A percentile compares a stretch with the other conserved stretches of the same genome.
These are phyloP conservation scores for Limenitis camilla DNA, from an alignment of 2,888 invertebrate genomes.

Conservation along the genomic window DNA sequence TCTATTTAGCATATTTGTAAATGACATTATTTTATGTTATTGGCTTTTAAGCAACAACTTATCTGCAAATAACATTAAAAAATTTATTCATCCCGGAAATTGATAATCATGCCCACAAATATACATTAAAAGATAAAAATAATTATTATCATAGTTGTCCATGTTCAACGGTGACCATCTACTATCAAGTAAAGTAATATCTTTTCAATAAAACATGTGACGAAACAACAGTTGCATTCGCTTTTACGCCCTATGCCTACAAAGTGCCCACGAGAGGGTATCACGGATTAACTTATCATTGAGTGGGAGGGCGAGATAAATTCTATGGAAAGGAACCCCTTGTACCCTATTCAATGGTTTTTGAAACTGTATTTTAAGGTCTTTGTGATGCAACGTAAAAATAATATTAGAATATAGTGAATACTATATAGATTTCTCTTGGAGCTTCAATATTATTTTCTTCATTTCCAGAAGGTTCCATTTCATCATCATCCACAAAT, in stretches of 20 bases:
- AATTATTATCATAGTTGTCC: too few species aligned
- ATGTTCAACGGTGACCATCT: too few species aligned
- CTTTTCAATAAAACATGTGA: background rate
- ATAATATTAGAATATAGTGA: background rate
- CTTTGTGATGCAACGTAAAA: background rate
- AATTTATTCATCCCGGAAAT: too few species aligned
- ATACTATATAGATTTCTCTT: background rate
- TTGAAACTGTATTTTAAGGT: conserved; percentile 2
- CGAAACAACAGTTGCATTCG: background rate
- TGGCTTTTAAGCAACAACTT: too few species aligned
- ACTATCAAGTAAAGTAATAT: background rate
- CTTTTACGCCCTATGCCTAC: background rate
- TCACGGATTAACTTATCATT: conserved; percentile 15
- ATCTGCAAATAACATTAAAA: too few species aligned
- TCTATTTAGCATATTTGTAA: too few species aligned
- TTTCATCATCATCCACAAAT: too few species aligned
- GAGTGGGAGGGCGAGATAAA: conserved; percentile 11
- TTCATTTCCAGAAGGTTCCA: too few species aligned
- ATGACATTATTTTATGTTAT: too few species aligned
- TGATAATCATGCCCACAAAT: too few species aligned
- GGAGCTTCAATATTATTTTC: background rate
- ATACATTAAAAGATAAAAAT: too few species aligned
- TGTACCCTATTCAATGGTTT: conserved; percentile 2
- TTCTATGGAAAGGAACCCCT: conserved; percentile 6
- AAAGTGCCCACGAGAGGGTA: conserved; percentile 5